phyloP scores from a whole-genome alignment of 2,797 vertebrate genomes.

The Siniperca obscura region DNA sequence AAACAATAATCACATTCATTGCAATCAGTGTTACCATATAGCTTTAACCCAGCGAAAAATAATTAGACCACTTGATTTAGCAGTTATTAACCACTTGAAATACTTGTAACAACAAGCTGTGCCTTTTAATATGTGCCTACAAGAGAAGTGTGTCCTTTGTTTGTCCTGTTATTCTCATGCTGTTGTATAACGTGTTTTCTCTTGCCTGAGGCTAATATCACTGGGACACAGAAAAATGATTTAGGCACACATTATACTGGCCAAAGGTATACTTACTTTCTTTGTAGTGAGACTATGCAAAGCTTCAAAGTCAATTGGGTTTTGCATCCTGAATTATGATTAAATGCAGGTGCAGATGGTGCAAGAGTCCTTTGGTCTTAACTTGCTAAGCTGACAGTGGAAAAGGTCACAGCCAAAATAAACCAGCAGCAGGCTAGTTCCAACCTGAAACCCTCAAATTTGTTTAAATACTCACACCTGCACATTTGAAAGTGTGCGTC shows the following conservation, averaged over 20 bases:
- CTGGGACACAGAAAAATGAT: neutral
- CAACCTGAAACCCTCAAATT: constrained; percentile 47
- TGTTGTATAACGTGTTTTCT: neutral
- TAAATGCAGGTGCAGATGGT: neutral
- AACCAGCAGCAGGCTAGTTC: constrained; percentile 21
- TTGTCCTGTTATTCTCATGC: neutral
- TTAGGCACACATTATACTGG: neutral
- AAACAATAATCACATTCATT: neutral
- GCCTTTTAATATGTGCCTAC: neutral
- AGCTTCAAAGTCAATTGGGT: neutral
- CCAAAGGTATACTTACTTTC: neutral
- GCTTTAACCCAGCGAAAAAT: neutral
- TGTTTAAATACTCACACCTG: constrained; percentile 52
- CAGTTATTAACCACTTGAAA: neutral
- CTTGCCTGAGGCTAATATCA: neutral
- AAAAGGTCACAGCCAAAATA: constrained; percentile 1
- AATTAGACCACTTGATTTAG: neutral
- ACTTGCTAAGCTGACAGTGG: neutral
- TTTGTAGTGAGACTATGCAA: neutral
- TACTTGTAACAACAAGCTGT: neutral
- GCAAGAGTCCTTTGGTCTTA: neutral
- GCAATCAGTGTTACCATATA: neutral
- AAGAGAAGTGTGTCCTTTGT: neutral
- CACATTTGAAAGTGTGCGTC: constrained; percentile 5
- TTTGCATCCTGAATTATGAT: constrained; percentile 4